A percentile compares a stretch with the other conserved stretches of the same genome.
Evolutionary conservation across 2,888 invertebrate genomes (phyloP).

Genomic region (Melanostoma mellinum): DNA sequence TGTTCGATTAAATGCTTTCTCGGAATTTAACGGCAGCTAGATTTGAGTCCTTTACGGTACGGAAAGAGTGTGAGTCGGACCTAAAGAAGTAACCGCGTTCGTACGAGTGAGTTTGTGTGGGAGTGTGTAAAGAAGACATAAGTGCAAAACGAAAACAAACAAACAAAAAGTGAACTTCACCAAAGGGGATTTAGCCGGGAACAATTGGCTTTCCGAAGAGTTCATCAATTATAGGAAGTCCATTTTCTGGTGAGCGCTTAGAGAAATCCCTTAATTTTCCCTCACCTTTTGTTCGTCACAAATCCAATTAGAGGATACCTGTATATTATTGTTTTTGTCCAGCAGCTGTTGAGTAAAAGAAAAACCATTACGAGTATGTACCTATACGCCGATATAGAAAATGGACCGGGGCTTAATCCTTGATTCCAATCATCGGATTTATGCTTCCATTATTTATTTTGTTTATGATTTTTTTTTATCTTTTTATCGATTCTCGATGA

Average conservation of each 20-base stretch:
- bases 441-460: not conserved
- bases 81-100: no score
- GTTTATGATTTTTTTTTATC: conserved; percentile 27
- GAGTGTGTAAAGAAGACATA: not conserved
- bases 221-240: conserved; percentile 56
- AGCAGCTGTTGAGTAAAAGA: not conserved
- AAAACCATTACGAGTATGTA: not conserved
- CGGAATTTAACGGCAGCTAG: conserved; percentile 14
- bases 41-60: conserved; percentile 17
- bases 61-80: not conserved
- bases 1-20: conserved; percentile 4
- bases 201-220: conserved; percentile 44
- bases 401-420: conserved; percentile 5
- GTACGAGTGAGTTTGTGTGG: no score
- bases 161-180: not conserved
- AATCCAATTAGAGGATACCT: not conserved
- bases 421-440: conserved; percentile 29
- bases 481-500: conserved; percentile 7
- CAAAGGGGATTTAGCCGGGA: conserved; percentile 35
- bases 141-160: not conserved
- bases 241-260: conserved; percentile 55
- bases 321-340: conserved; percentile 1
- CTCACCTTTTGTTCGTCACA: not conserved
- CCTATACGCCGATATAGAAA: not conserved
- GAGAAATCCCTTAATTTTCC: not conserved